Evolutionary conservation across 2,113 vertebrate species (phyloP), one percentile per base, ranked within the genome.

Genomic region (Otocyon megalotis): DNA sequence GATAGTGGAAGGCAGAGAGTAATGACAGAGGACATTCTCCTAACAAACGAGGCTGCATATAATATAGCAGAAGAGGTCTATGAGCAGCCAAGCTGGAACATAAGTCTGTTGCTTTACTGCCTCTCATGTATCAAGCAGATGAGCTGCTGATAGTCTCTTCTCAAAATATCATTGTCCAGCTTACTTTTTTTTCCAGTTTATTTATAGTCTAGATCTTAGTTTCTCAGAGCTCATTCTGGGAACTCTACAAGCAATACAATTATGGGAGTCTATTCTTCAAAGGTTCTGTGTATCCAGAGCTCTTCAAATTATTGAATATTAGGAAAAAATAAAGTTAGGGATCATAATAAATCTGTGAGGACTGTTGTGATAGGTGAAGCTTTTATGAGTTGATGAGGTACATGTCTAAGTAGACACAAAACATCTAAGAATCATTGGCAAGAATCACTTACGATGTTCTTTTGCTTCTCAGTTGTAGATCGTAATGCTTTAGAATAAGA

Each of bases 201-300:
- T 88, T 81, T 95, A 48, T 94, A 77, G 67, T 86, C 14, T 81
- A 85, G 24, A 71, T 48, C 92, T 97, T 71, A 82, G 32, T 58
- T 94, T 93, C 43, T 92, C 43, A 81, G 72, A 77, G 58, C 8
- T 89, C 26, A 93, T 91, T 92, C 91, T 88, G 43, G 28, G 56
- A 94, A 83, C n/a, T 58, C 30, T 96, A 93, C 22, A 91, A 93
- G 26, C 37, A 71, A 72, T 77, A 85, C 69, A n/a, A 56, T 88
- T 91, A 50, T 63, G 20, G 22, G 62, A 43, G 7, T 74, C 37
- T 71, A 17, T 83, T 26, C n/a, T 54, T 95, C 28, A 54, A 77
- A 88, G 22, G 4, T 19, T 69, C 13, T 92, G 2, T 76, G 24
- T 69, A 26, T 80, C 6, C 16, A 53, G 9, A 35, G 53, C 17